Conservation (phyloP, 2,113 vertebrate genomes). For the Benitochromis conjunctus region DNA sequence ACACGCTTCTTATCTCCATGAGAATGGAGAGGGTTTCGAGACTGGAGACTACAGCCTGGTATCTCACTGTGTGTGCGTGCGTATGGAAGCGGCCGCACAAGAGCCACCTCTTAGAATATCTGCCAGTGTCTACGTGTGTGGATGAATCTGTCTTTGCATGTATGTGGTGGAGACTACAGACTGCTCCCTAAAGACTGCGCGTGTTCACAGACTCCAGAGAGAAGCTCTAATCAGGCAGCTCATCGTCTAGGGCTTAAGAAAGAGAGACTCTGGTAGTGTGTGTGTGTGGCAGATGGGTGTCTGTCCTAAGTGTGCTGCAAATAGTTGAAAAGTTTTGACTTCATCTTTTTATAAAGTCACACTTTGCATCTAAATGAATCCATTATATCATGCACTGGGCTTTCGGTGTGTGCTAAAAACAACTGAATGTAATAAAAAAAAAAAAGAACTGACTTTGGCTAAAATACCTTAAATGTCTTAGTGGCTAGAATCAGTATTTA, state of each 20-base stretch:
- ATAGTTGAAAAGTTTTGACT: not conserved
- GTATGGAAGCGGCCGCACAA: not conserved
- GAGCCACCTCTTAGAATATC: conserved; percentile 1
- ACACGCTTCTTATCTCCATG: conserved; percentile 67
- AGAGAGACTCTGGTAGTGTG: not conserved
- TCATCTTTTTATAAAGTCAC: not conserved
- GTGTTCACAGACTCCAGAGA: conserved; percentile 47
- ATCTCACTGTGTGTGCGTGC: conserved; percentile 15
- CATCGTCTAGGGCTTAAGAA: conserved; percentile 52
- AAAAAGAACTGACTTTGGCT: not conserved
- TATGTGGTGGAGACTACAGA: conserved; percentile 4
- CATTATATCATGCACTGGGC: not conserved
- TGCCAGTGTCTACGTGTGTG: conserved; percentile 22
- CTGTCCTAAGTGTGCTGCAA: not conserved
- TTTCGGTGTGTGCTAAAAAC: not conserved
- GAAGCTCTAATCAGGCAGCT: conserved; percentile 47
- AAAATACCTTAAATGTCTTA: not conserved
- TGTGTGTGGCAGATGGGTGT: conserved; percentile 6
- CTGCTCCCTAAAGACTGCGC: not conserved
- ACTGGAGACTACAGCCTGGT: conserved; percentile 32
- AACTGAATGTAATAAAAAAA: not conserved
- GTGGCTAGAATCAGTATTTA: not conserved
- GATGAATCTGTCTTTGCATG: conserved; percentile 8
- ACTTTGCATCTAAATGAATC: not conserved
- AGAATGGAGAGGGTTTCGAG: conserved; percentile 54